phyloP scores from a whole-genome alignment of 2,888 invertebrate genomes.

The Uropetala carovei region DNA sequence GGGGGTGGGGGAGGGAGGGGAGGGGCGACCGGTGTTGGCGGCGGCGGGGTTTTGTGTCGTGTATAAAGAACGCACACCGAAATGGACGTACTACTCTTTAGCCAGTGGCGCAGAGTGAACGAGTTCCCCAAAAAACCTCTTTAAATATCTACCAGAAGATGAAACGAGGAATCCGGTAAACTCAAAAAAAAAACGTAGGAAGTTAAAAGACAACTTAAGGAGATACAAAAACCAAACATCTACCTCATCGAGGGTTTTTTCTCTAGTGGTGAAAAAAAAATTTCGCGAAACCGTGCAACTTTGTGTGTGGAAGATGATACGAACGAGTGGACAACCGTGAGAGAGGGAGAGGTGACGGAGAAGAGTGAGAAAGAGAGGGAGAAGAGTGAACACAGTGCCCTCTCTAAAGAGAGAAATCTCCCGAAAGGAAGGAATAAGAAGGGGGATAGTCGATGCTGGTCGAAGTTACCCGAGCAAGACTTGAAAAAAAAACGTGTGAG shows the following conservation, averaged over 20 bases:
- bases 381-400: background rate
- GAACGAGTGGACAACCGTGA: background rate
- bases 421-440: background rate
- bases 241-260: too few species aligned
- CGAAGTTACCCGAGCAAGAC: background rate
- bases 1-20: background rate
- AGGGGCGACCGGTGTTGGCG: background rate
- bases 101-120: background rate
- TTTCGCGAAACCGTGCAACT: background rate
- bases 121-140: background rate
- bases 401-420: background rate
- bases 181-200: too few species aligned
- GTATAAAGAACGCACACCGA: constrained; percentile 18
- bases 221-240: too few species aligned
- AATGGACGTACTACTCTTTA: background rate
- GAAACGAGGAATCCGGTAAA: too few species aligned
- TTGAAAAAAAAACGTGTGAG: too few species aligned
- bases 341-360: background rate
- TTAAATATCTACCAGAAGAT: too few species aligned
- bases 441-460: constrained; percentile 1
- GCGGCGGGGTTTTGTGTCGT: background rate
- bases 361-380: background rate
- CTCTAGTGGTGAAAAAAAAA: background rate
- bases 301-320: too few species aligned
- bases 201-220: too few species aligned